Conservation (phyloP, 2,113 vertebrate species). For the Ochotona princeps region DNA sequence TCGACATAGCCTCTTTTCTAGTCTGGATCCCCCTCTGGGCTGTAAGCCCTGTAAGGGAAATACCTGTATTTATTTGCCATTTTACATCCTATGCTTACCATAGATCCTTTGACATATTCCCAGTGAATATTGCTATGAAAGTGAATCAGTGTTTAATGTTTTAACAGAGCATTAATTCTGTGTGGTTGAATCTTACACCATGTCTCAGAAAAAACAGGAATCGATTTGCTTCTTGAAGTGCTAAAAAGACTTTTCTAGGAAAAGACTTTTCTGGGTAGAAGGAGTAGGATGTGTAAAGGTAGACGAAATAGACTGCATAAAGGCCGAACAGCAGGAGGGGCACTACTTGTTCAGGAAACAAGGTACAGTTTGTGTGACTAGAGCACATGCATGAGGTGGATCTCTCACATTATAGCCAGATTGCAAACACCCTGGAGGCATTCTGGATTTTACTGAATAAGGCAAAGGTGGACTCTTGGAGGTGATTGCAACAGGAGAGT, state of each 20-base stretch:
- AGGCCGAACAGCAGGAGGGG: neutral
- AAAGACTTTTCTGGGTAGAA: neutral
- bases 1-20: neutral
- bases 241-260: neutral
- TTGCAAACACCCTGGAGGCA: neutral
- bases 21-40: neutral
- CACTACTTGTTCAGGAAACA: neutral
- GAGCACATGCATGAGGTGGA: neutral
- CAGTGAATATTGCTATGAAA: constrained; percentile 31
- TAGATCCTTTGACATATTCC: neutral
- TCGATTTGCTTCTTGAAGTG: neutral
- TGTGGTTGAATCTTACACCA: neutral
- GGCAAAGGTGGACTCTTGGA: neutral
- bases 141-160: neutral
- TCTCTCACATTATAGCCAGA: neutral
- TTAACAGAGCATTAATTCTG: neutral
- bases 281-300: neutral
- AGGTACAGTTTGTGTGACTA: neutral
- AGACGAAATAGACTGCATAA: neutral
- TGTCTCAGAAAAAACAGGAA: neutral
- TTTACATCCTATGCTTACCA: neutral
- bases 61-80: neutral
- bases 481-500: constrained; percentile 15
- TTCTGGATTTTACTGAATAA: constrained; percentile 27
- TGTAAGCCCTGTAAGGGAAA: neutral